phyloP scores from a whole-genome alignment of 2,113 vertebrate genomes.

The Coptodon bakossiorum region DNA sequence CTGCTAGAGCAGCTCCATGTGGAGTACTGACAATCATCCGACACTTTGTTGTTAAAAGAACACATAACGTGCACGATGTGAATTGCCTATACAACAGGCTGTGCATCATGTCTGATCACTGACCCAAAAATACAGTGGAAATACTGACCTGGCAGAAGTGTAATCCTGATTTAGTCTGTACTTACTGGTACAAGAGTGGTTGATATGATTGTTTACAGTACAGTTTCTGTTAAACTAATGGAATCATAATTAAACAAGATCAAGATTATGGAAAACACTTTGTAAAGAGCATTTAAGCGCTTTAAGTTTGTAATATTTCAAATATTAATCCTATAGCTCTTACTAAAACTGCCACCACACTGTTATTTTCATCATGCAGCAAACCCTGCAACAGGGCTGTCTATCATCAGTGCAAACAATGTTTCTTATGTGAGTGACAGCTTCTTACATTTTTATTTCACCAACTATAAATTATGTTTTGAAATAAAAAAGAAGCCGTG shows the following conservation, averaged over 20 bases:
- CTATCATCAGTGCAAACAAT: background rate
- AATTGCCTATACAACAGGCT: background rate
- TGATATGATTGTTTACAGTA: background rate
- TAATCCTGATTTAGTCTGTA: background rate
- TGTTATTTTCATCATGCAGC: background rate
- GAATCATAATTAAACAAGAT: background rate
- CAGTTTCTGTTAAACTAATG: background rate
- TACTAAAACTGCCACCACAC: background rate
- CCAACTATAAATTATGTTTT: background rate
- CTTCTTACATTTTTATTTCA: background rate
- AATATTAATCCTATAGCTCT: background rate
- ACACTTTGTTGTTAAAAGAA: constrained; percentile 33
- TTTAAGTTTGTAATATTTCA: background rate
- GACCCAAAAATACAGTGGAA: background rate
- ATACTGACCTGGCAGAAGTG: background rate
- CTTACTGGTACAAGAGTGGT: background rate
- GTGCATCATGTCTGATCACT: background rate
- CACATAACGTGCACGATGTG: constrained; percentile 15
- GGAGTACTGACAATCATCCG: constrained; percentile 44
- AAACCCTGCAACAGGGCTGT: background rate
- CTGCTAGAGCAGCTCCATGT: constrained; percentile 35
- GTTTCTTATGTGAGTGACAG: background rate
- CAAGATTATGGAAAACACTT: background rate
- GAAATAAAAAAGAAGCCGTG: background rate
- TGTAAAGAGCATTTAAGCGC: background rate